Conservation (phyloP, 2,113 vertebrate species). For the Bostrychus sinensis region DNA sequence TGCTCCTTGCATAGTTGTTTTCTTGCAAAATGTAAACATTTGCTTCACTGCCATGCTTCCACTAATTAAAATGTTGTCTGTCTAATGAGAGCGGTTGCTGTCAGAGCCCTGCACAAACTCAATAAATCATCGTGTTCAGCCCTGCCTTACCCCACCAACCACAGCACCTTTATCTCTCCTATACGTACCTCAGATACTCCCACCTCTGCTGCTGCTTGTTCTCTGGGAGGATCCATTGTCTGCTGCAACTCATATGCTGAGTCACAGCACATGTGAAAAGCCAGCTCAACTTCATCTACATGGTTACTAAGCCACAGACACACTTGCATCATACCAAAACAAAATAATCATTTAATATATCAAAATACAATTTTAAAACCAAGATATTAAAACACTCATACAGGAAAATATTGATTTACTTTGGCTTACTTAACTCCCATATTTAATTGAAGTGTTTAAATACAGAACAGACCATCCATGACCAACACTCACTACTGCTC, state of each 20-base stretch:
- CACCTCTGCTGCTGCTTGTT: slow-evolving; percentile 44
- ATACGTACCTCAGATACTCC: slow-evolving; percentile 51
- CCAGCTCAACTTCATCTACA: slow-evolving; percentile 40
- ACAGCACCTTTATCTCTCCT: slow-evolving; percentile 30
- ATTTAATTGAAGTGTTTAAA: neutral
- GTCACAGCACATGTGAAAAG: slow-evolving; percentile 45
- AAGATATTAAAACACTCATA: too few species aligned
- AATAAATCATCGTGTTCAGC: slow-evolving; percentile 75
- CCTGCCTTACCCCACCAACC: slow-evolving; percentile 60
- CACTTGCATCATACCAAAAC: neutral
- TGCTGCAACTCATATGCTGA: slow-evolving; percentile 30
- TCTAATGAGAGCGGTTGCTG: slow-evolving; percentile 76
- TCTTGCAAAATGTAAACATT: slow-evolving; percentile 69
- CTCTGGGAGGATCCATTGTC: slow-evolving; percentile 53
- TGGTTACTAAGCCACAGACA: slow-evolving; percentile 16
- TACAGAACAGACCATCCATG: neutral
- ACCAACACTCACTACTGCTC: neutral
- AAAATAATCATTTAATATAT: neutral
- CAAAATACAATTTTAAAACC: neutral
- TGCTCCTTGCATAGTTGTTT: slow-evolving; percentile 65
- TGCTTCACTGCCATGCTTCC: slow-evolving; percentile 63
- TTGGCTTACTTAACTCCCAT: neutral
- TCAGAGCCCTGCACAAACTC: slow-evolving; percentile 62
- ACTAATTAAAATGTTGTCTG: slow-evolving; percentile 77
- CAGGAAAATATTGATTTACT: neutral